Evolutionary conservation across 2,888 invertebrate genomes (phyloP).

Genomic region (Shargacucullia verbasci): DNA sequence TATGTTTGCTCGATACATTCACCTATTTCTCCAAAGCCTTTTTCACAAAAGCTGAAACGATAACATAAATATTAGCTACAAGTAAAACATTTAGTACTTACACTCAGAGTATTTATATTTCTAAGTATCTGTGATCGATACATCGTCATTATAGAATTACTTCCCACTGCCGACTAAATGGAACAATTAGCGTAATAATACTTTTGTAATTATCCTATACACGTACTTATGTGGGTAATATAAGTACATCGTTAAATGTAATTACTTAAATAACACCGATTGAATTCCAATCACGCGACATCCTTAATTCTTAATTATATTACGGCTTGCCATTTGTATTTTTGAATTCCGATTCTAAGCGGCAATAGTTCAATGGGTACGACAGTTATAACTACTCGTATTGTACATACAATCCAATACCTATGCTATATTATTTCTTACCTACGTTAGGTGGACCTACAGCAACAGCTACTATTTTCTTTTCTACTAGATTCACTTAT

Average conservation of each 20-base stretch:
- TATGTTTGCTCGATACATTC: conserved; percentile 1
- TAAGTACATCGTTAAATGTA: conserved; percentile 15
- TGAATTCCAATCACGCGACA: conserved; percentile 28
- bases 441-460: too few relatives aligned
- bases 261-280: conserved; percentile 38
- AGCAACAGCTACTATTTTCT: too few relatives aligned
- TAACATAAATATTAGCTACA: too few relatives aligned
- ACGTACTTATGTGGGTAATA: conserved; percentile 7
- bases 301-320: conserved; percentile 35
- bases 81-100: too few relatives aligned
- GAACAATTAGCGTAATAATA: conserved; percentile 32
- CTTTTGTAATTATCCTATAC: conserved; percentile 28
- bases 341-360: too few relatives aligned
- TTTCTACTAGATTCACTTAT: too few relatives aligned
- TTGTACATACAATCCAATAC: too few relatives aligned
- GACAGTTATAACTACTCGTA: too few relatives aligned
- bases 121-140: conserved; percentile 29
- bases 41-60: background rate
- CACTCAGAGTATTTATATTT: conserved; percentile 5
- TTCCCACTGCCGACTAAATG: conserved; percentile 20
- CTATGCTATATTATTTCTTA: too few relatives aligned
- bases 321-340: background rate
- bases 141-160: conserved; percentile 34
- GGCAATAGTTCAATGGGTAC: too few relatives aligned
- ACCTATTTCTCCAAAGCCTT: background rate